phyloP scores from a whole-genome alignment of 2,797 vertebrate species.

The Babyrousa celebensis region DNA sequence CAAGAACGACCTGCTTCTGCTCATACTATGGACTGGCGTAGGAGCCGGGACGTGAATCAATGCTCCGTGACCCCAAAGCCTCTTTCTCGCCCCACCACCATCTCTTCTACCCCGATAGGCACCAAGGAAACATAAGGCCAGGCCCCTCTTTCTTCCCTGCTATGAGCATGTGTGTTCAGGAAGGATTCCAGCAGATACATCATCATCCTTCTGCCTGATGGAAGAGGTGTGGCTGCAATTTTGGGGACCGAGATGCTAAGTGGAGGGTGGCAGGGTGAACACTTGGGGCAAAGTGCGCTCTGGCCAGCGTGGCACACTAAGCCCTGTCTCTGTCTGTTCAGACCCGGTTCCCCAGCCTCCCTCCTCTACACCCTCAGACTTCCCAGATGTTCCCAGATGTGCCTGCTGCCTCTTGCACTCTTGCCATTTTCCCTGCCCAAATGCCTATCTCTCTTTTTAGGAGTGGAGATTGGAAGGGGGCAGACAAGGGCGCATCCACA shows the following conservation, averaged over 20 bases:
- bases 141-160: background rate
- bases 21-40: background rate
- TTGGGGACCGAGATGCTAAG: background rate
- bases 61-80: background rate
- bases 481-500: background rate
- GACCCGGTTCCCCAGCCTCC: background rate
- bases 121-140: background rate
- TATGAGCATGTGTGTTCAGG: background rate
- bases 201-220: background rate
- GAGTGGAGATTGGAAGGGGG: background rate
- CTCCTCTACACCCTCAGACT: accelerated
- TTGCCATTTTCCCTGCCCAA: background rate
- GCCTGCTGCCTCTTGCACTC: background rate
- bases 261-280: background rate
- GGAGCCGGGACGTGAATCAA: background rate
- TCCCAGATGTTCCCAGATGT: background rate
- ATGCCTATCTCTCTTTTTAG: background rate
- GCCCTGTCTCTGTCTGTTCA: background rate
- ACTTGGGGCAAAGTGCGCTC: too few relatives aligned
- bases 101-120: accelerated
- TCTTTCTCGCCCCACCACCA: background rate
- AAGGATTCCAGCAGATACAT: background rate
- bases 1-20: background rate
- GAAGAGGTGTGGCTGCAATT: background rate
- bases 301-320: background rate